phyloP scores from a whole-genome alignment of 2,113 vertebrate genomes.

The Platanista minor region DNA sequence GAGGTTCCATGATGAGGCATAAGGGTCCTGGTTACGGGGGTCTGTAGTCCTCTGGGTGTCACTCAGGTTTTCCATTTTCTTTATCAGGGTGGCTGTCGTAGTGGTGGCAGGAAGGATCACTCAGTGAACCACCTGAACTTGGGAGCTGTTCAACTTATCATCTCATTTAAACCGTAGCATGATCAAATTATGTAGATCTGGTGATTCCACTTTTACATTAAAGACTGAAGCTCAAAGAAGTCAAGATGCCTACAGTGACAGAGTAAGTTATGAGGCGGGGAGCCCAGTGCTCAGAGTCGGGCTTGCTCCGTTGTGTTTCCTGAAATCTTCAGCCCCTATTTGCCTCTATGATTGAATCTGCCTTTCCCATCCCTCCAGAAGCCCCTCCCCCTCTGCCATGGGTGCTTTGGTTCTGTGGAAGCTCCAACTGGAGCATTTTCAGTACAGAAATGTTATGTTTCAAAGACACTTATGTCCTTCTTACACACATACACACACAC shows the following conservation, averaged over 20 bases:
- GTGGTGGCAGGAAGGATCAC: background rate
- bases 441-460: background rate
- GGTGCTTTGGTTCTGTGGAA: background rate
- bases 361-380: accelerated
- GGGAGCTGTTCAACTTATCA: background rate
- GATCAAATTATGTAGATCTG: background rate
- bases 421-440: background rate
- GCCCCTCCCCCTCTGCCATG: background rate
- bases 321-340: background rate
- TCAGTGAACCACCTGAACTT: background rate
- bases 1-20: accelerated
- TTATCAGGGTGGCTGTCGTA: background rate
- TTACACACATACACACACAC: background rate
- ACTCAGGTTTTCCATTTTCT: background rate
- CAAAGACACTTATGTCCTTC: background rate
- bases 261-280: background rate
- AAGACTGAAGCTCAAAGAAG: background rate
- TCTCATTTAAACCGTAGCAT: background rate
- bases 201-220: background rate
- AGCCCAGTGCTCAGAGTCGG: background rate
- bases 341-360: too few relatives aligned
- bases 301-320: accelerated
- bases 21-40: too few relatives aligned
- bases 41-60: background rate
- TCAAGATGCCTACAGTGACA: background rate